A percentile compares a stretch with the other conserved stretches of the same genome.
Conservation (phyloP, 2,113 vertebrate genomes). For the Epinephelus cyanopodus region DNA sequence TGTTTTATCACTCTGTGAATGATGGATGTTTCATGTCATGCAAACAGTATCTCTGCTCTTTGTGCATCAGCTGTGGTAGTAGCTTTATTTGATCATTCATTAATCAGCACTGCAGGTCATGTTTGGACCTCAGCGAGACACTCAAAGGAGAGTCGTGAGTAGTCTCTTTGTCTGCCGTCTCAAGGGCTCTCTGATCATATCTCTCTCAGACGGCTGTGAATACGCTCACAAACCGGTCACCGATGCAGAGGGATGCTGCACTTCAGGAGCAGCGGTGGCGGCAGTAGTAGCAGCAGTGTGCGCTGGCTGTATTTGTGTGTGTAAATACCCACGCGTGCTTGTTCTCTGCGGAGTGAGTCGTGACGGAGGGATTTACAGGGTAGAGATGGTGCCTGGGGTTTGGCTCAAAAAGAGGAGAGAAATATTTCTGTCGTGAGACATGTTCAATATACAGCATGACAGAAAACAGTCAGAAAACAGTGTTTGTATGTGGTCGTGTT, state of each 20-base stretch:
- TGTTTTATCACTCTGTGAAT: slow-evolving; percentile 3
- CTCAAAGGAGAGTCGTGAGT: slow-evolving; percentile 39
- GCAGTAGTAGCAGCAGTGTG: slow-evolving; percentile 17
- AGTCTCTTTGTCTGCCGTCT: slow-evolving; percentile 44
- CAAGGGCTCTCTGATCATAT: slow-evolving; percentile 57
- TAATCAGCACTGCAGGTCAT: slow-evolving; percentile 31
- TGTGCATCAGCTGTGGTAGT: not conserved
- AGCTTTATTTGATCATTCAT: slow-evolving; percentile 17
- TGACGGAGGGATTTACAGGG: slow-evolving; percentile 56
- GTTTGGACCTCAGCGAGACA: slow-evolving; percentile 26
- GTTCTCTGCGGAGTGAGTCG: slow-evolving; percentile 68
- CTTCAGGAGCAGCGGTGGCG: slow-evolving; percentile 27
- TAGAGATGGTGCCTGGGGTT: slow-evolving; percentile 19
- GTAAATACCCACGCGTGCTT: slow-evolving; percentile 31
- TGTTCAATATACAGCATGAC: not conserved
- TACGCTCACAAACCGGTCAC: slow-evolving; percentile 47
- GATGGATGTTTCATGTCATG: slow-evolving; percentile 5
- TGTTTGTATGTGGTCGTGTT: slow-evolving; percentile 4
- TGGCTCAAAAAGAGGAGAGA: slow-evolving; percentile 4
- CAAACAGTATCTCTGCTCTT: not conserved
- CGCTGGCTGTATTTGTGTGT: not conserved
- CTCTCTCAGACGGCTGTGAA: slow-evolving; percentile 44
- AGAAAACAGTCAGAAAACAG: not conserved
- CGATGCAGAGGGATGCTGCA: slow-evolving; percentile 52
- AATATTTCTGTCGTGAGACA: not conserved